phyloP scores from a whole-genome alignment of 2,113 vertebrate species.

The Heterotilapia buettikoferi region DNA sequence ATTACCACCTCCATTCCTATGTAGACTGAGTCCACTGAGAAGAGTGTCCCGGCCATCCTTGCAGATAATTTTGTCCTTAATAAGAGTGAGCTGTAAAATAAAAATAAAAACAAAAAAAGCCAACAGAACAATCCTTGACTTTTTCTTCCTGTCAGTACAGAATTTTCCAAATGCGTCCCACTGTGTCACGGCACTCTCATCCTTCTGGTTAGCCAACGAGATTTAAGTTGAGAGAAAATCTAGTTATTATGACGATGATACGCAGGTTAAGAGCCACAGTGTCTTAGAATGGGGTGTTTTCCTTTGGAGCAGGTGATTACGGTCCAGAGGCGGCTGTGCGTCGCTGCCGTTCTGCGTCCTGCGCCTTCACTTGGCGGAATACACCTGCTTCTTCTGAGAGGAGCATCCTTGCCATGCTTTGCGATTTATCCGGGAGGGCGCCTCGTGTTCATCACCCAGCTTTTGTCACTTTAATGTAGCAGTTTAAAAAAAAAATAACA shows the following conservation, averaged over 20 bases:
- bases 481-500: rapidly evolving
- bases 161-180: conserved; percentile 9
- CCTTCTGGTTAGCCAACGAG: neutral
- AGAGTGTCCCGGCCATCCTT: conserved; percentile 75
- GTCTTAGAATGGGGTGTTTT: neutral
- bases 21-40: conserved; percentile 82
- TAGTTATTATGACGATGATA: neutral
- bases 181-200: neutral
- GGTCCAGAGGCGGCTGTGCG: conserved; percentile 5
- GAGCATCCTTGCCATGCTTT: conserved; percentile 23
- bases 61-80: neutral
- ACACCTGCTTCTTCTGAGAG: conserved; percentile 51
- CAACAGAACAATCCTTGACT: neutral
- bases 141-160: neutral
- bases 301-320: conserved; percentile 30
- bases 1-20: conserved; percentile 92
- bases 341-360: conserved; percentile 3
- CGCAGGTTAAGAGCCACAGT: neutral
- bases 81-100: neutral
- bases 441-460: neutral
- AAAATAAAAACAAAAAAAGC: neutral
- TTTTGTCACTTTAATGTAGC: neutral
- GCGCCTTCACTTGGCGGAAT: conserved; percentile 35
- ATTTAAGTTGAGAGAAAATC: neutral
- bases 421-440: neutral